Base-by-base conservation (phyloP, 2,797 vertebrate genomes). In the Tragelaphus oryx region DNA sequence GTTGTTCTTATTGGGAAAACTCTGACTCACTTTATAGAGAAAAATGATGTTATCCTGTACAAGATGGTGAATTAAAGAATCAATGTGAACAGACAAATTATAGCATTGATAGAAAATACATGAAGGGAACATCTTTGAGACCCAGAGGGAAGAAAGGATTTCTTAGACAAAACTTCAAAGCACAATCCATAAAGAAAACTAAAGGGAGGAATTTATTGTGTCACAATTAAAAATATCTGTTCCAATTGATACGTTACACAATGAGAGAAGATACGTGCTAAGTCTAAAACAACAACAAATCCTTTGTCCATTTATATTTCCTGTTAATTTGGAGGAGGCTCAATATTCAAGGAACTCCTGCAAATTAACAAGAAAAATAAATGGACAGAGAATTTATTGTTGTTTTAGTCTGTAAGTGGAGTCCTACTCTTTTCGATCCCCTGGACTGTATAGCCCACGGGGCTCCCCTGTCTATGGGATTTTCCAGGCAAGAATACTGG, bases 341-440 rank as follows among this genome's bases (percentile, higher is more conserved):
- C 11, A 83, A 17, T 92, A 41, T 28, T 44, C n/a, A 84, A 88
- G 60, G 44, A 55, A 74, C 14, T 41, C 44, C 60, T 91, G 11
- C 54, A 82, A 82, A 94, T 78, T 65, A 48, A 50, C 59, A 80
- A 57, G 89, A 41, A 81, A 89, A 93, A 83, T 50, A 74, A 93
- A 30, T 30, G n/a, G 14, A 79, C 24, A 71, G 60, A 71, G 17
- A 4, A 52, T 88, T 59, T 8, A 11, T 24, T 65, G 60, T 65
- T 14, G 37, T 71, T 71, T 71, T 9, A 41, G 11, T 41, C 37
- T 41, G 11, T 71, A 41, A 41, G 18, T 68, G 65, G 9, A 37
- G 68, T 71, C 37, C 20, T 41, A 26, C 68, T 41, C 22, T 71
- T 71, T 26, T 41, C 1, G 1, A 41, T 22, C 68, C 33, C 68